Conservation (phyloP, 2,888 invertebrate genomes). For the Drosophila pegasa region DNA sequence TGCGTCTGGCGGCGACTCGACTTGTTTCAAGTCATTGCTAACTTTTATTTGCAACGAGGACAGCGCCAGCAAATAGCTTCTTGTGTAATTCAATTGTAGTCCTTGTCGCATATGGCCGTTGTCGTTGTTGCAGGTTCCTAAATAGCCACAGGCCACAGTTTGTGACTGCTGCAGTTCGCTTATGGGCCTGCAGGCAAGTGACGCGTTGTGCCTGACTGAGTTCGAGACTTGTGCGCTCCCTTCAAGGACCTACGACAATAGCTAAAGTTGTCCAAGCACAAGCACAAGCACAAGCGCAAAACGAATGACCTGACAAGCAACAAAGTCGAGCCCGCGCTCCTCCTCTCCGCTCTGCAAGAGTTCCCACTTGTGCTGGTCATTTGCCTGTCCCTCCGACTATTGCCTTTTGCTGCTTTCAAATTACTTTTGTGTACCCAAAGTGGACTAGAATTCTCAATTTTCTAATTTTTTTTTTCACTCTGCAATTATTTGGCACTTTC, state of each 20-base stretch:
- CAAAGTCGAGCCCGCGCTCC: conserved; percentile 32
- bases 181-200: conserved; percentile 35
- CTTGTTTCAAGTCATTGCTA: conserved; percentile 60
- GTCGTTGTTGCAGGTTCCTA: conserved; percentile 48
- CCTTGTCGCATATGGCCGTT: conserved; percentile 55
- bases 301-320: conserved; percentile 59
- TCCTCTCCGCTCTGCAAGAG: not conserved
- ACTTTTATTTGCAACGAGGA: conserved; percentile 37
- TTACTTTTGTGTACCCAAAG: conserved; percentile 44
- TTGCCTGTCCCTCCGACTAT: conserved; percentile 18
- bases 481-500: conserved; percentile 18
- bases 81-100: conserved; percentile 78
- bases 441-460: conserved; percentile 33
- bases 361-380: conserved; percentile 31
- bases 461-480: conserved; percentile 11
- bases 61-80: conserved; percentile 61
- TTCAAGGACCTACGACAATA: conserved; percentile 78
- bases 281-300: conserved; percentile 37
- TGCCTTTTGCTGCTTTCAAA: conserved; percentile 38
- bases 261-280: conserved; percentile 52
- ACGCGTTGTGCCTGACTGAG: conserved; percentile 42
- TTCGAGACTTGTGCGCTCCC: conserved; percentile 43
- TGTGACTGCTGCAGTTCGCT: conserved; percentile 29
- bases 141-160: conserved; percentile 25
- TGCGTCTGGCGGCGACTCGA: conserved; percentile 31